Conservation (phyloP, 2,888 invertebrate species). For the Tinea trinotella region DNA sequence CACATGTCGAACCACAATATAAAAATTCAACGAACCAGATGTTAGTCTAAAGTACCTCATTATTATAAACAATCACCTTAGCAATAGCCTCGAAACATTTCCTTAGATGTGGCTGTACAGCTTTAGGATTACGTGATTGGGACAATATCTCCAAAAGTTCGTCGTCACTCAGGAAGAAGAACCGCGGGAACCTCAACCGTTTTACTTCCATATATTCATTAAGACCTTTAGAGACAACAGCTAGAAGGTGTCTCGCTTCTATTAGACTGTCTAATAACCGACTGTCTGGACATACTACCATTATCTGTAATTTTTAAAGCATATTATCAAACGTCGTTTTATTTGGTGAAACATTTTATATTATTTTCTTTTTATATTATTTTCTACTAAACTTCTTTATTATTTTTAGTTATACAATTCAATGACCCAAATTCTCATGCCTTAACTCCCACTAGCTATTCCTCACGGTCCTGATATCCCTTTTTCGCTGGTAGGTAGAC, state of each 20-base stretch:
- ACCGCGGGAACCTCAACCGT: conserved; percentile 80
- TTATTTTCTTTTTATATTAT: no score
- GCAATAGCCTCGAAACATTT: conserved; percentile 89
- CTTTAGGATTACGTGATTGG: conserved; percentile 82
- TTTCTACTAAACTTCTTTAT: no score
- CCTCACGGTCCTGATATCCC: no score
- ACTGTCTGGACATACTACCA: conserved; percentile 75
- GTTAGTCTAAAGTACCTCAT: no score
- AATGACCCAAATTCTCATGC: no score
- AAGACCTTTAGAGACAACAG: conserved; percentile 82
- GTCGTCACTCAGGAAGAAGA: conserved; percentile 88
- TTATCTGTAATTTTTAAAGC: conserved; percentile 59
- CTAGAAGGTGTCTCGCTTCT: conserved; percentile 79
- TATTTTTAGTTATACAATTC: no score
- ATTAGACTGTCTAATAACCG: conserved; percentile 77
- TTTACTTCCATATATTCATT: conserved; percentile 85
- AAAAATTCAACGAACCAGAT: no score
- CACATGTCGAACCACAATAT: no score
- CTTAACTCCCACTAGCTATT: no score
- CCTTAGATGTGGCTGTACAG: conserved; percentile 86
- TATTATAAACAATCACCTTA: conserved; percentile 44
- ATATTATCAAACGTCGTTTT: no score
- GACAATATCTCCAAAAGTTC: conserved; percentile 86
- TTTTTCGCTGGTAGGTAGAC: no score
- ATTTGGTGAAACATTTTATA: no score